These are phyloP conservation scores for Sericinus montela DNA, from an alignment of 2,888 invertebrate species.

Conservation along the genomic window DNA sequence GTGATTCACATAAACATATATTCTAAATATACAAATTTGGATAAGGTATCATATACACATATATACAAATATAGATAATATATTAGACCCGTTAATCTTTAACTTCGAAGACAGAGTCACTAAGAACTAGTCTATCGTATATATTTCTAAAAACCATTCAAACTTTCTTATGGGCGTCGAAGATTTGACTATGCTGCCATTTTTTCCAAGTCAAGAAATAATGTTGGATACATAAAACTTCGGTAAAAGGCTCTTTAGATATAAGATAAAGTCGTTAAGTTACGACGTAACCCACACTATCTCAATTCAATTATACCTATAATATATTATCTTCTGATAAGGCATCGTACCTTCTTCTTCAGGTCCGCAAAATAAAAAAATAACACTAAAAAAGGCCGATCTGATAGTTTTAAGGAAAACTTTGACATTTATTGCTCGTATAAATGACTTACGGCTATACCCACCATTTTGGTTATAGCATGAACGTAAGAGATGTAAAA, in stretches of 20 bases:
- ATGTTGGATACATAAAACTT: conserved; percentile 13
- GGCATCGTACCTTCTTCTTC: conserved; percentile 17
- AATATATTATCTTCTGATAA: conserved; percentile 26
- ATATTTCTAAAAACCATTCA: no score
- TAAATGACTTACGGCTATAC: conserved; percentile 51
- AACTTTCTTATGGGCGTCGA: neutral
- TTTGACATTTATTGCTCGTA: conserved; percentile 55
- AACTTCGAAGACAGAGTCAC: no score
- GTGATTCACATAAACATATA: no score
- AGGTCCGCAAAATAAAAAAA: conserved; percentile 23
- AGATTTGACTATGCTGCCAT: neutral
- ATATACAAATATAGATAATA: no score
- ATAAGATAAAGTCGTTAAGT: conserved; percentile 13
- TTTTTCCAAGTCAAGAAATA: conserved; percentile 4
- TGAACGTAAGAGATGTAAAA: conserved; percentile 29
- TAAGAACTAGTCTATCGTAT: no score
- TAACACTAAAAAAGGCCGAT: conserved; percentile 25
- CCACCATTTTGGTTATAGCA: conserved; percentile 46
- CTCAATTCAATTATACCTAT: conserved; percentile 19
- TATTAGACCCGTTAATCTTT: no score
- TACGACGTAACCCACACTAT: conserved; percentile 10
- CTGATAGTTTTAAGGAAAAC: conserved; percentile 50
- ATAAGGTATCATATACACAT: no score
- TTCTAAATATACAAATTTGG: no score
- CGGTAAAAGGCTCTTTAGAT: conserved; percentile 12